Base-by-base conservation (phyloP, 1,140 invertebrate species). In the Ceratina australensis region DNA sequence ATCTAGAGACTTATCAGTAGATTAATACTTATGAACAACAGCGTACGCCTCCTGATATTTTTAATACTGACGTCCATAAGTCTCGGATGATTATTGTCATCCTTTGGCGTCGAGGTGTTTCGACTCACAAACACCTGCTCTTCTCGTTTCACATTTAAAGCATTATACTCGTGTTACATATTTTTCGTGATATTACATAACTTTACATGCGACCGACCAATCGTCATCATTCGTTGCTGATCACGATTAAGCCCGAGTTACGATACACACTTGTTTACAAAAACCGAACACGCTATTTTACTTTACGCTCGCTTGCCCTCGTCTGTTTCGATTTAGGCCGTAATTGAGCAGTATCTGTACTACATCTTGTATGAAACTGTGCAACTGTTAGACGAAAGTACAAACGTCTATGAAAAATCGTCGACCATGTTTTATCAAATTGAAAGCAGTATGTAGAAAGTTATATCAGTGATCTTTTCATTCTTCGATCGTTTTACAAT, bases 291-390 rank as follows among this genome's bases (percentile, higher is more conserved):
- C 33, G 33, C 33, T 79, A 72, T 60, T 63, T n/a, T 81, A 65
- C 50, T 56, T 42, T 28, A 78, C 69, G 26, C 76, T 71, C 74
- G 47, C 66, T 68, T 60, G 63, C 68, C 66, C 73, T 78, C 28
- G 28, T 71, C 52, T 72, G 33, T 57, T 28, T 8, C 72, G 49
- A 68, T 81, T 84, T 84, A 84, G 82, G 82, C 82, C 82, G 80
- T 83, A 74, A 33, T 83, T 83, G 82, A 83, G 80, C 82, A 79
- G 59, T 83, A 52, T 61, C 66, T 79, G 42, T 71, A 65, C 54
- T 33, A 78, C 5, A 50, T 20, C 60, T 65, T 26, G 67, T 63
- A 50, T 49, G 33, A 65, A 66, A 73, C 61, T 24, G 20, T 71
- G 59, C 56, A 13, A 16, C 47, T 3, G 4, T 16, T 26, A 49